Base-by-base conservation (phyloP, 2,113 vertebrate genomes). In the Tetrao urogallus region DNA sequence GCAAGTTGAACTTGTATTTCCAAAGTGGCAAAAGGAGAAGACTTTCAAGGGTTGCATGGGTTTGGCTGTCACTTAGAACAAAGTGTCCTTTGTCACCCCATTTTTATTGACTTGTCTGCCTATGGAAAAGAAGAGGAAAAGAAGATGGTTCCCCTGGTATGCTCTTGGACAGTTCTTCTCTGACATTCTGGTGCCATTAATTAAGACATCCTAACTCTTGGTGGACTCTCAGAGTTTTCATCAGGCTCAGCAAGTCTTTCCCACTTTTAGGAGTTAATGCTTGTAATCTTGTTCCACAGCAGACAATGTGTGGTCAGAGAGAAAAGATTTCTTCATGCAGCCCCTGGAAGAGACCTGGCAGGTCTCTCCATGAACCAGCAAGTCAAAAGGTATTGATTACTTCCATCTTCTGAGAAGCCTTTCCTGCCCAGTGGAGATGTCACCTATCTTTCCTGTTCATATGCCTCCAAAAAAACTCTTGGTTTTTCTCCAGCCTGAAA, bases 21-120 rank as follows among this genome's bases (percentile, higher is more conserved):
- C 18, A 13, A 79, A 80, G 6, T 4, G 69, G 14, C 36, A 67
- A 73, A 63, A 82, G 34, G 4, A 40, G 30, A 1, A 9, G 11
- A 63, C 16, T 45, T 30, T 4, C 17, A 25, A 13, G 7, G 15
- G 22, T 57, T 60, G 14, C 13, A 40, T 0, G 2, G 34, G 1
- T 5, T 1, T 64, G 40, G 45, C 43, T 4, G 3, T 48, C n/a
- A 61, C 16, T 45, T 73, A 21, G 43, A 63, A 27, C 8, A 50
- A 71, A 75, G 21, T 3, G 5, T 15, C 28, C 16, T 18, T 60
- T 79, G 20, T 19, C 32, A 84, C 8, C 17, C 19, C 8, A 7
- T 82, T 76, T 81, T 75, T 34, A 58, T 72, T 88, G 66, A 32
- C 34, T 43, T 32, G 20, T 8, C 24, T 71, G 11, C 11, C 28